Base-by-base conservation (phyloP, 2,113 vertebrate genomes). In the Ciconia boyciana region DNA sequence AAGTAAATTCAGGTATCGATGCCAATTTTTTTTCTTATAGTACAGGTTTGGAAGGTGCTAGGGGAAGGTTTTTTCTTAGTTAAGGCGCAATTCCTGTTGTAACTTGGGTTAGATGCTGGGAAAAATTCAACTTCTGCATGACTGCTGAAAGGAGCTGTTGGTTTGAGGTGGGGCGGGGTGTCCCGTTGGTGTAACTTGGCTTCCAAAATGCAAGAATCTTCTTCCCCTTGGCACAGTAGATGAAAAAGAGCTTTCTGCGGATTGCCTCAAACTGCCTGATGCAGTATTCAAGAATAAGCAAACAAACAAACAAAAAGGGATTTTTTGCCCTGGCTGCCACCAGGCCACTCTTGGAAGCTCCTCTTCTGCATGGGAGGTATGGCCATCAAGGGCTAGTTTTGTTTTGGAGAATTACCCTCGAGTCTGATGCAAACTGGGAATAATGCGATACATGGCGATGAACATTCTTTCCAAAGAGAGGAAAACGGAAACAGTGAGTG, bases 381-480 rank as follows among this genome's bases (percentile, higher is more conserved):
- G 16, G n/a, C 65, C 21, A 11, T 77, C 34, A 3, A 3, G 16
- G 54, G 16, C n/a, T 52, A 7, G 41, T 51, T 69, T 29, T 18
- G 54, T 22, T 85, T 58, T n/a, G 91, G 89, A 80, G 89, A 74
- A 7, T 26, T 11, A 32, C 29, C 17, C n/a, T 80, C 0, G 1
- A 22, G 32, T 52, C 36, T 52, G 52, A 43, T 29, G 66, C 13
- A 57, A 7, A 61, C 31, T 25, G 21, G 85, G 41, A 70, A 87
- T 46, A 32, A 25, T 9, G 49, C 51, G 19, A 39, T 32, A 15
- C 0, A 9, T 9, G 20, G 21, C 0, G 0, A 28, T 48, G 83
- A 31, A 58, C 87, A 87, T 87, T 29, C 68, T 70, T 88, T 57
- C 44, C 66, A 28, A 26, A 77, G 80, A 57, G 89, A 74, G 29